A percentile compares a stretch with the other conserved stretches of the same genome.
Conservation (phyloP, 2,113 vertebrate genomes). For the Ibidorhyncha struthersii region DNA sequence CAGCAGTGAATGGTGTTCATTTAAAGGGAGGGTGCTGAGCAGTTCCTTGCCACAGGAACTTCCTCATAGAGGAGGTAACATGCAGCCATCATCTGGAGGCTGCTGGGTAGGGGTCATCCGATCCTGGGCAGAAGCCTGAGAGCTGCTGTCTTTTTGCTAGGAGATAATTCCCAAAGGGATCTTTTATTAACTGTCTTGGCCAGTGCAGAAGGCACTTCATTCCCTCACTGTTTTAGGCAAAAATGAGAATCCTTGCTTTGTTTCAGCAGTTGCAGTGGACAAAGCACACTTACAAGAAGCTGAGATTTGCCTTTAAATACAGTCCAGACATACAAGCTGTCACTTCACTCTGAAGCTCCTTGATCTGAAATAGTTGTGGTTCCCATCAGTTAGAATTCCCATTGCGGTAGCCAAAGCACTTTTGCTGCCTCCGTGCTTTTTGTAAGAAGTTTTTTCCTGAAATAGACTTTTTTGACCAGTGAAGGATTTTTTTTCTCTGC, state of each 20-base stretch:
- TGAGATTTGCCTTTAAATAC: not conserved
- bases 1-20: not conserved
- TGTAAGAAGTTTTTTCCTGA: not conserved
- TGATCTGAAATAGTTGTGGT: constrained; percentile 30
- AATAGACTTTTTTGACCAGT: not conserved
- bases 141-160: not conserved
- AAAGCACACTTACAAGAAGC: not conserved
- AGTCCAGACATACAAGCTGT: not conserved
- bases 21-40: not conserved
- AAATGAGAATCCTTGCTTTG: not conserved
- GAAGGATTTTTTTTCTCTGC: not conserved
- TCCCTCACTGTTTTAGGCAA: not conserved
- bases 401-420: not conserved
- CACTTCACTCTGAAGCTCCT: not conserved
- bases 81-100: not conserved
- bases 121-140: not conserved
- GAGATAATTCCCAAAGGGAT: not conserved
- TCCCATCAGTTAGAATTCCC: constrained; percentile 4
- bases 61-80: not conserved
- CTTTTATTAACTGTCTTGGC: not conserved
- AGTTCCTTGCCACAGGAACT: not conserved
- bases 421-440: not conserved
- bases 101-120: not conserved
- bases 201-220: not conserved
- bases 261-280: not conserved